Base-by-base conservation (phyloP, 2,797 vertebrate genomes). In the Urocyon cinereoargenteus region DNA sequence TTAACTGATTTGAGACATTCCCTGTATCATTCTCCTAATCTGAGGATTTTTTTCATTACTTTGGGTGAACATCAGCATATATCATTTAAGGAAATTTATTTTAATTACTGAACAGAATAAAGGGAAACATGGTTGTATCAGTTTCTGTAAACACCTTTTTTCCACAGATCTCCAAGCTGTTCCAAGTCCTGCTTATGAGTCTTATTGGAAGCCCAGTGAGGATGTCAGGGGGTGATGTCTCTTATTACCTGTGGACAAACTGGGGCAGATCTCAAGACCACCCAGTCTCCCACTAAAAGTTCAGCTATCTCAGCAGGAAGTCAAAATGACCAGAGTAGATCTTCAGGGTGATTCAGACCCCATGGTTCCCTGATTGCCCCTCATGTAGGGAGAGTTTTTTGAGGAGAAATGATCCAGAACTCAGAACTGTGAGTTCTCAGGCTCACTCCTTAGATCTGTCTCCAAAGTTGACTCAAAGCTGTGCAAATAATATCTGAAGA, bases 101-200 rank as follows among this genome's bases (percentile, higher is more conserved):
- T 90, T 84, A 72, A 12, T 72, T 55, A 83, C 28, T n/a, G 70
- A 91, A 36, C 45, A 51, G 22, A 95, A 49, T 51, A 59, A 94
- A 83, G 57, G 36, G 24, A 40, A 85, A 51, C 1, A 61, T 3
- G 18, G 11, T 59, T 68, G 10, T 3, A 16, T 82, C 85, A 0
- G 4, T 78, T 77, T 84, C 26, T 31, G 0, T 28, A 59, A 72
- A 40, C 36, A 31, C 16, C 11, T 1, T 26, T 51, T 82, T 64
- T 57, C 40, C 19, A 45, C 31, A 26, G 6, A 31, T 36, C 57
- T 66, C 64, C 7, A 34, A 22, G 49, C 12, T 45, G 21, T 61
- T 83, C 68, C 78, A 83, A 83, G 18, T 18, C 26, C 26, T 51
- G 18, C 40, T 91, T 8, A 2, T 49, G 22, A 57, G 9, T 91